Base-by-base conservation (phyloP, 1,140 invertebrate genomes). In the Trichogramma pretiosum region DNA sequence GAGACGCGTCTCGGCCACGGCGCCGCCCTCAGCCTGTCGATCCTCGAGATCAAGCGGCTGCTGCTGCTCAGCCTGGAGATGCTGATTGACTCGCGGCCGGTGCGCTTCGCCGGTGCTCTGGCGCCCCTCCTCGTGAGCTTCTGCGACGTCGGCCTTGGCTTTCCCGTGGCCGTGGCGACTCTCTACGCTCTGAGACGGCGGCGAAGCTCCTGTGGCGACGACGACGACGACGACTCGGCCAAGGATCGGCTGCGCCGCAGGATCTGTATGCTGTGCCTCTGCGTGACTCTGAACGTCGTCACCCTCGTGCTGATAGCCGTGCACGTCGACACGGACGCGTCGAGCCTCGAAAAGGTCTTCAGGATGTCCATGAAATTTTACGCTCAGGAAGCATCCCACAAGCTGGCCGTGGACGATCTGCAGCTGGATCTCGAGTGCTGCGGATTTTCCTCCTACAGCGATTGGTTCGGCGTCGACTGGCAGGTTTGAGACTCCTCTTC, bases 361-460 rank as follows among this genome's bases (percentile, higher is more conserved):
- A 64, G 62, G 34, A 41, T 48, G 13, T 61, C 66, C 18, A 70
- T 69, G 65, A 58, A 52, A 17, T 26, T 59, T 23, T 70, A 70
- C 45, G 40, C 50, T 3, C 61, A 18, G 3, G 48, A 44, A 5
- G 40, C 56, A 0, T 59, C 53, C 0, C 50, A 64, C 44, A 70
- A 68, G 47, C 57, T 55, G 35, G 38, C 37, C 7, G 53, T 66
- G 8, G 68, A 70, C 39, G 57, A 56, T 37, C 56, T 69, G 37
- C 65, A 69, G 40, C 59, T 67, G n/a, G 41, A 57, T 43, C 50
- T 68, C 3, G 62, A 68, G 39, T 69, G 67, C 19, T 70, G 65
- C 41, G 65, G 65, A 4, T 53, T 57, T 24, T 54, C 52, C 3
- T 52, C 57, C 8, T 68, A 66, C 37, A 37, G 43, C 17, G 64